Percentiles rank a stretch among this genome's conserved stretches.
Conservation (phyloP, 2,113 vertebrate species). For the Castor canadensis region DNA sequence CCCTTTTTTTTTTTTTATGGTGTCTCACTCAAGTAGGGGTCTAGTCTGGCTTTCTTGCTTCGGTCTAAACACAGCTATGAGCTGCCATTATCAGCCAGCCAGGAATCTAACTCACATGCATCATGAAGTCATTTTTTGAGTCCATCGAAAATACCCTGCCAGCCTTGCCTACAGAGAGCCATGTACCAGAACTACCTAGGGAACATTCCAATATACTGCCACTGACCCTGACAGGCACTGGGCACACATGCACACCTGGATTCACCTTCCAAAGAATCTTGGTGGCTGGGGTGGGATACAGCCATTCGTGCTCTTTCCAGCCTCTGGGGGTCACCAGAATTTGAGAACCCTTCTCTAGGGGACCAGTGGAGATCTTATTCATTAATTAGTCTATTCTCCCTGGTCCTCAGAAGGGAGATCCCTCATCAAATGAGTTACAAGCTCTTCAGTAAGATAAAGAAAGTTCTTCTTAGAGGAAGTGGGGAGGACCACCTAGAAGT, state of each 20-base stretch:
- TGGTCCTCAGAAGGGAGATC: neutral
- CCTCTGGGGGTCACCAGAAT: neutral
- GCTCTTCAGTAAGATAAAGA: neutral
- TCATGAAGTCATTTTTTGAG: neutral
- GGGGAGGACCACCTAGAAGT: neutral
- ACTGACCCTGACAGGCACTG: neutral
- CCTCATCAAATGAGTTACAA: no score
- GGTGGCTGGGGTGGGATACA: neutral
- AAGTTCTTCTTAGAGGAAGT: neutral
- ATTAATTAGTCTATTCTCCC: neutral
- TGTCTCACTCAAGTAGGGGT: neutral
- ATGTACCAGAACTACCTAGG: neutral
- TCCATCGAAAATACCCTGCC: neutral
- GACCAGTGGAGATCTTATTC: neutral
- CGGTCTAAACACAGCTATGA: neutral
- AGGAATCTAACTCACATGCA: neutral
- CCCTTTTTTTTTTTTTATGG: constrained; percentile 3
- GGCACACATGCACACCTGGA: neutral
- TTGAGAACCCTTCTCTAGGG: neutral
- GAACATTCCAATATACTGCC: neutral
- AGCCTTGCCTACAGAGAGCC: neutral
- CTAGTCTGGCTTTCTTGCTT: constrained; percentile 40
- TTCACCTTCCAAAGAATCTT: neutral
- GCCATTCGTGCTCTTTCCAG: neutral
- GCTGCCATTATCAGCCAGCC: neutral